Evolutionary conservation across 2,888 invertebrate species (phyloP), one percentile per base, ranked within the genome.

Genomic region (Phytoseiulus persimilis): DNA sequence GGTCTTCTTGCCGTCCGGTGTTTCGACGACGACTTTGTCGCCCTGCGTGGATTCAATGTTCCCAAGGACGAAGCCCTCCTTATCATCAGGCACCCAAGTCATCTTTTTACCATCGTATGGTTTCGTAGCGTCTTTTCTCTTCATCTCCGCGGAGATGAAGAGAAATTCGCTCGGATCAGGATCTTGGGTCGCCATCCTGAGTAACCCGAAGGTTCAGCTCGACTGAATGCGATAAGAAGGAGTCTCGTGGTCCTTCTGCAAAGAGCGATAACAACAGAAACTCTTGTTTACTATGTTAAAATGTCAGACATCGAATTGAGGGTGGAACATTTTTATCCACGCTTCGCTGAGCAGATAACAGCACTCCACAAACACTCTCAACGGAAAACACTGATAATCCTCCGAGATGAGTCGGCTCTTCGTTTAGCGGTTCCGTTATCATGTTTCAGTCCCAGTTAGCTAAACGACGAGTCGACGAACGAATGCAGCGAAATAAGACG

Each of bases 71-170:
- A 96, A 99, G 93, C 99, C 98, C 93, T 99, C 98, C 94, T 98
- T 98, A 92, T 97, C 97, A 94, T 97, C 96, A 92, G 98, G 98
- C 92, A 99, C 96, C 99, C 99, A 99, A 95, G 98, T 98, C 93
- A 97, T 96, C 94, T 99, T 99, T 95, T 99, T 99, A 94, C 96
- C 97, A 95, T 99, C 98, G 95, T 98, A 98, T 92, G 98, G 98
- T 95, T 97, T 97, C 94, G 97, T 96, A 94, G 98, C 98, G 94
- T 98, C 98, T 94, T 97, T 96, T 94, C 97, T 96, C 94, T 97
- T 97, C 94, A 97, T 96, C 94, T 98, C 97, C 93, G 97, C 95
- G 92, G 97, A 96, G 92, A 97, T 96, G 95, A 96, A 97, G 95
- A 97, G 95, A 94, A 96, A 97, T 93, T 96, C 96, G 94, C 96